A percentile compares a stretch with the other conserved stretches of the same genome.
phyloP scores from a whole-genome alignment of 1,140 invertebrate genomes.

The Drosophila bifasciata region DNA sequence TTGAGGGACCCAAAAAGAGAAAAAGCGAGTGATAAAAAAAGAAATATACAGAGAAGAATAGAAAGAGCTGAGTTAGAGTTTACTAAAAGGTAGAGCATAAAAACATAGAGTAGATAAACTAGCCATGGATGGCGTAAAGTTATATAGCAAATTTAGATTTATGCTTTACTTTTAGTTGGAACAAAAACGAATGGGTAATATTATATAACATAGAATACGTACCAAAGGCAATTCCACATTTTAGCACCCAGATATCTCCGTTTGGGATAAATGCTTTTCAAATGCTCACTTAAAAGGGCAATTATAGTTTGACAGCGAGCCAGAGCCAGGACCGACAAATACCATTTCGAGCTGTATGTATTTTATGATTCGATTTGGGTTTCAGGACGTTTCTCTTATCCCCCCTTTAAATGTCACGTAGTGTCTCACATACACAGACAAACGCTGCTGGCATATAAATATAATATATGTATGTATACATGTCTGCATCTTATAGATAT shows the following conservation, averaged over 20 bases:
- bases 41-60: too few relatives aligned
- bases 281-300: conserved; percentile 63
- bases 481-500: conserved; percentile 73
- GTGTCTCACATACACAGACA: conserved; percentile 25
- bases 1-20: too few relatives aligned
- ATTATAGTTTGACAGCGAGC: conserved; percentile 60
- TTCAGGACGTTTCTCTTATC: conserved; percentile 65
- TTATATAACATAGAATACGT: too few relatives aligned
- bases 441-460: conserved; percentile 46
- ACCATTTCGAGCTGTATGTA: conserved; percentile 57
- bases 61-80: too few relatives aligned
- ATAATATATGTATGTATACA: conserved; percentile 45
- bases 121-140: not conserved
- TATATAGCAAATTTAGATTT: too few relatives aligned
- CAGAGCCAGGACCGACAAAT: conserved; percentile 29
- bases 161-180: too few relatives aligned
- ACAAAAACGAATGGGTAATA: too few relatives aligned
- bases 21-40: too few relatives aligned
- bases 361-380: conserved; percentile 79
- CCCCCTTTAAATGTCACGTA: conserved; percentile 76
- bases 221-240: not conserved
- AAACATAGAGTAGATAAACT: too few relatives aligned
- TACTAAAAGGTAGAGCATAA: too few relatives aligned
- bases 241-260: not conserved
- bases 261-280: conserved; percentile 27